Evolutionary conservation across 2,888 invertebrate species (phyloP), one percentile per base, ranked within the genome.

Genomic region (Epirrita christyi): DNA sequence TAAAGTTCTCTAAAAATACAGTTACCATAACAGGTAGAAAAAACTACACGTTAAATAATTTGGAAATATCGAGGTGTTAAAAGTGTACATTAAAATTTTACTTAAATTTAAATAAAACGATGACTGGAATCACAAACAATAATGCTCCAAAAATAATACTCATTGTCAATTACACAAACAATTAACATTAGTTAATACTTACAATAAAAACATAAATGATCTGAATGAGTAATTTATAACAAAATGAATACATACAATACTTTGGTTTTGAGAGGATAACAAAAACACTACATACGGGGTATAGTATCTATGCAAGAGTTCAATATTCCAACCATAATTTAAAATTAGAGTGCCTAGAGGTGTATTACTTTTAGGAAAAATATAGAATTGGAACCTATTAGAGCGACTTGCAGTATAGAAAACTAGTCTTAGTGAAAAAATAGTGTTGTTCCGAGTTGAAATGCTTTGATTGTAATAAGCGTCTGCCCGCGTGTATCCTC

Each of bases 241-340:
- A 81, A 77, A 78, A 77, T 68, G 73, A 79, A 54, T 50, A 53
- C 48, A 73, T 73, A 77, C 68, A 81, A 83, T 81, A 86, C 90
- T 89, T 90, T 90, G 90, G 90, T 89, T 84, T 78, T 73, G 64
- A 71, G 76, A 78, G 81, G 81, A 82, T 84, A 83, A 80, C 72
- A 51, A 60, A 55, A 55, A 49, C 51, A 69, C 56, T 42, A 47
- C 32, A 32, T 40, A 51, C 46, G 14, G 37, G 32, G 41, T 50
- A 42, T 53, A 53, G 28, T 45, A 13, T 36, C 15, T 42, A 38
- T 8, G 34, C 3, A 41, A 48, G 29, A 58, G 45, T 52, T 49
- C n/a, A 52, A 56, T 48, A 44, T 55, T 51, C 56, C 50, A 53
- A 58, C 41, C 43, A 64, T 53, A 40, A 59, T 50, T 56, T 42